Evolutionary conservation across 2,797 vertebrate genomes (phyloP).

Genomic region (Helostoma temminkii): DNA sequence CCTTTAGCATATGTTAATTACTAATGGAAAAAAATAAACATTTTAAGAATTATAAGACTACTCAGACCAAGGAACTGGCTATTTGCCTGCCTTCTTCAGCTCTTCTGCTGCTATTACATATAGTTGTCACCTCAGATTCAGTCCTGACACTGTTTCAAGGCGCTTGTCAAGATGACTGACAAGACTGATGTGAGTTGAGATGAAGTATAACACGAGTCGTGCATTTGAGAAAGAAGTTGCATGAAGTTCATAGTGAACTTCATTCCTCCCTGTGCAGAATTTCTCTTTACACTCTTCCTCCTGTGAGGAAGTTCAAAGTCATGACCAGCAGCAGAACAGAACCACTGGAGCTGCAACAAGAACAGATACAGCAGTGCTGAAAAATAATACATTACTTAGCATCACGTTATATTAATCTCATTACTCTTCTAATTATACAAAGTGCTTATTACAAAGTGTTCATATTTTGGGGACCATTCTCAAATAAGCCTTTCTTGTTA

Average conservation of each 20-base stretch:
- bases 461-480: too few species aligned
- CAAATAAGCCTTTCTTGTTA: too few species aligned
- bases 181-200: constrained; percentile 33
- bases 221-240: constrained; percentile 31
- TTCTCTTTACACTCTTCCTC: constrained; percentile 12
- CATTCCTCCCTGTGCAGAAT: constrained; percentile 10
- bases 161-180: constrained; percentile 52
- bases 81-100: neutral
- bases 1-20: neutral
- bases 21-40: neutral
- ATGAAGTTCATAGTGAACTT: constrained; percentile 41
- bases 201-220: constrained; percentile 35
- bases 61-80: neutral
- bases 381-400: too few species aligned
- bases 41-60: neutral
- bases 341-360: neutral
- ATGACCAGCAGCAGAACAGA: neutral
- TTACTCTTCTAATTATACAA: too few species aligned
- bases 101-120: constrained; percentile 15
- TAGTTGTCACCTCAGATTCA: constrained; percentile 6
- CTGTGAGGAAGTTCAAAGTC: constrained; percentile 10
- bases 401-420: too few species aligned
- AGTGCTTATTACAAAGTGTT: too few species aligned
- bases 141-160: constrained; percentile 36
- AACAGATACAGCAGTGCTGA: neutral